A percentile compares a stretch with the other conserved stretches of the same genome.
Conservation (phyloP, 2,797 vertebrate species). For the Triplophysa bombifrons region DNA sequence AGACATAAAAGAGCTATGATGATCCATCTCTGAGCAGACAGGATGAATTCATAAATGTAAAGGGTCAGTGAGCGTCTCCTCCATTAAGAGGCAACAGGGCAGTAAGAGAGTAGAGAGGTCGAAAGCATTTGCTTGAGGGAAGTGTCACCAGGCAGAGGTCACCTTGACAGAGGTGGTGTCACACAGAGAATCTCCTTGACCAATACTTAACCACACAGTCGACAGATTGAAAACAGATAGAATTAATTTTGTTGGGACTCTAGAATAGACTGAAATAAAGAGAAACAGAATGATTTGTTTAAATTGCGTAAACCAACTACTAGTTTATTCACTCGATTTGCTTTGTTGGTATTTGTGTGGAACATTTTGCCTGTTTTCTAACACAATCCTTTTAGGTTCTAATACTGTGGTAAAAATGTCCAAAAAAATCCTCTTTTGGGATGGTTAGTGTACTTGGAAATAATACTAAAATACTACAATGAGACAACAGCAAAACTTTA, state of each 20-base stretch:
- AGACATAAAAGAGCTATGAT: slow-evolving; percentile 16
- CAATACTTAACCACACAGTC: slow-evolving; percentile 3
- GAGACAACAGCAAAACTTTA: not conserved
- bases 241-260: not conserved
- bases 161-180: slow-evolving; percentile 39
- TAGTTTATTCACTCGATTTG: not conserved
- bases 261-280: not conserved
- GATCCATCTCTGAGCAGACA: slow-evolving; percentile 8
- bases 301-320: not conserved
- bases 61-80: slow-evolving; percentile 25
- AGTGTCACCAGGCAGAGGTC: slow-evolving; percentile 40
- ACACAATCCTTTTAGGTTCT: too few relatives aligned
- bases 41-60: slow-evolving; percentile 30
- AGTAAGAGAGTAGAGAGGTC: slow-evolving; percentile 31
- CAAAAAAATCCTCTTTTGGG: too few relatives aligned
- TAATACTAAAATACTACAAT: not conserved
- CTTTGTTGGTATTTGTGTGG: slow-evolving; percentile 20
- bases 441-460: too few relatives aligned
- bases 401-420: too few relatives aligned
- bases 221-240: not conserved
- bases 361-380: not conserved
- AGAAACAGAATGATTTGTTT: not conserved
- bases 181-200: slow-evolving; percentile 5
- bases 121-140: slow-evolving; percentile 42
- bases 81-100: not conserved